Conservation (phyloP, 2,113 vertebrate species). For the Pygathrix nemaeus region DNA sequence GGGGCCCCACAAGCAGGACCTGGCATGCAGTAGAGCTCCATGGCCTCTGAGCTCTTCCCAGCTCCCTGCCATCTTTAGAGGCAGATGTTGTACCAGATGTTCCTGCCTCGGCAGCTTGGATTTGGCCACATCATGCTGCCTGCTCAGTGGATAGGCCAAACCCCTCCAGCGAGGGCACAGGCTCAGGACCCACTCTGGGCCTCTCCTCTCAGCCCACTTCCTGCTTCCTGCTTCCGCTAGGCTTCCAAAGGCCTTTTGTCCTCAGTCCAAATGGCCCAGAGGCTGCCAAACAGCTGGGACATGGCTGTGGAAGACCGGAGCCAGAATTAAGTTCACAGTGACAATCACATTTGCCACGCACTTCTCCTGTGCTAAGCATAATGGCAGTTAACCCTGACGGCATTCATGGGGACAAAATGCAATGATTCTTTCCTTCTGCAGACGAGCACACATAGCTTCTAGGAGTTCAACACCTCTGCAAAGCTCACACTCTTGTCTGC, state of each 20-base stretch:
- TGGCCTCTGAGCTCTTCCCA: fast-evolving
- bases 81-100: not conserved
- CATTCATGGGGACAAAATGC: fast-evolving
- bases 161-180: not conserved
- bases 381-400: not conserved
- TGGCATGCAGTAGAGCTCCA: fast-evolving
- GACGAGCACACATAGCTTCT: fast-evolving
- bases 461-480: no score
- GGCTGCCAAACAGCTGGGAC: not conserved
- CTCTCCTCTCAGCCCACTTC: not conserved
- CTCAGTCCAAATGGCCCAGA: not conserved
- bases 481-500: not conserved
- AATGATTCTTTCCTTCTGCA: fast-evolving
- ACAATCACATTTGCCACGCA: fast-evolving
- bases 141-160: not conserved
- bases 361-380: not conserved
- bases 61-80: fast-evolving
- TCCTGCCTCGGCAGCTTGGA: not conserved
- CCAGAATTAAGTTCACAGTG: not conserved
- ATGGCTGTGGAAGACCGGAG: not conserved
- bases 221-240: not conserved
- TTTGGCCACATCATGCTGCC: not conserved
- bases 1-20: not conserved
- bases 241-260: not conserved
- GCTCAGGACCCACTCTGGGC: not conserved